phyloP scores from a whole-genome alignment of 2,888 invertebrate genomes.

The Eupsilia transversa region DNA sequence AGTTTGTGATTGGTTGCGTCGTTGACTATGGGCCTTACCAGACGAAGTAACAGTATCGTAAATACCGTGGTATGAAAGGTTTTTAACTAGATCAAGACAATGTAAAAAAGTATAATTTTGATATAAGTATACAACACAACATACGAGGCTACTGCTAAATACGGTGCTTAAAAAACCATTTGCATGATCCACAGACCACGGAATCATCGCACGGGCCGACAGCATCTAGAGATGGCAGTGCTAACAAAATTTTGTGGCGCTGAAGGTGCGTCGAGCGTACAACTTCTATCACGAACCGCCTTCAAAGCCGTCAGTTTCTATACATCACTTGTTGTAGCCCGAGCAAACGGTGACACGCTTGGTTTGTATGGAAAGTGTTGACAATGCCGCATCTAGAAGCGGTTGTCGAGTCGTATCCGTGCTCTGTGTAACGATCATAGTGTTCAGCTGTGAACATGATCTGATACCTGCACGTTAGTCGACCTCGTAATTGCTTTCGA shows the following conservation, averaged over 20 bases:
- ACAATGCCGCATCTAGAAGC: background rate
- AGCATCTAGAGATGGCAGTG: background rate
- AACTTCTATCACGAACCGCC: background rate
- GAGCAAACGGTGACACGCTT: too few relatives aligned
- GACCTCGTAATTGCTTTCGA: background rate
- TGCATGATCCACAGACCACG: background rate
- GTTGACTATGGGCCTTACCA: too few relatives aligned
- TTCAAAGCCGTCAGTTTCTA: background rate
- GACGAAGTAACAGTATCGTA: too few relatives aligned
- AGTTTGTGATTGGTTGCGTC: too few relatives aligned
- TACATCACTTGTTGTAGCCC: too few relatives aligned
- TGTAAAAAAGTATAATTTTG: background rate
- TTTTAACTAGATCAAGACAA: background rate
- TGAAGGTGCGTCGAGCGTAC: background rate
- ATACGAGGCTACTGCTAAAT: background rate
- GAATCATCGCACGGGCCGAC: background rate
- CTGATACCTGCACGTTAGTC: background rate
- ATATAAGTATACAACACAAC: background rate
- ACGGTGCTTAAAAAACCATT: slow-evolving; percentile 5
- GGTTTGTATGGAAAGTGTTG: too few relatives aligned
- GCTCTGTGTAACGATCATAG: background rate
- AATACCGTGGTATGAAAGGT: background rate
- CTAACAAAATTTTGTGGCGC: background rate
- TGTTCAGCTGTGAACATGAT: background rate
- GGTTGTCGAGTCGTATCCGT: background rate